Conservation (phyloP, 2,797 vertebrate species). For the Babyrousa celebensis region DNA sequence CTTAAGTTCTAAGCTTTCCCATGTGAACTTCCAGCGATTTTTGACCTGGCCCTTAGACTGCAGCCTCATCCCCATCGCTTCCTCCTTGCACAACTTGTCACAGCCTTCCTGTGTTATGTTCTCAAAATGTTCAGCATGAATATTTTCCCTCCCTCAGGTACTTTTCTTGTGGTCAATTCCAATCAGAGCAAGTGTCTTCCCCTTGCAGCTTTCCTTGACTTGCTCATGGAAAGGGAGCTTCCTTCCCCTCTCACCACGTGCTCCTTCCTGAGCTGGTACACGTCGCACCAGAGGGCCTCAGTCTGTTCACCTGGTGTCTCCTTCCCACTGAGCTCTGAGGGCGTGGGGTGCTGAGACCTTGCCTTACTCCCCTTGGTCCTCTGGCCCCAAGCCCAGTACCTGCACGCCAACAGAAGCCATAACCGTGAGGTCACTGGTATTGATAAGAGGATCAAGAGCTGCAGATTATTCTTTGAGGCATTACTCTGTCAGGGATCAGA, state of each 20-base stretch:
- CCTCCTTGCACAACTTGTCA: not conserved
- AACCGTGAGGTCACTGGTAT: not conserved
- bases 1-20: not conserved
- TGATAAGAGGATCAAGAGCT: not conserved
- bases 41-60: not conserved
- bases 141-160: not conserved
- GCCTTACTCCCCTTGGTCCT: not conserved
- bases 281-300: too few species aligned
- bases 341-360: not conserved
- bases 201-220: not conserved
- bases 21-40: not conserved
- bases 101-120: not conserved
- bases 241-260: not conserved
- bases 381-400: not conserved
- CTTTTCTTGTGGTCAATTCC: not conserved
- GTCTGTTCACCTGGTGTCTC: not conserved
- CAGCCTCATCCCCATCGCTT: not conserved
- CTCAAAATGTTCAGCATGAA: not conserved
- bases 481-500: not conserved
- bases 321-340: not conserved
- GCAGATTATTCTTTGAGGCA: not conserved
- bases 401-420: not conserved
- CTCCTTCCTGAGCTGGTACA: too few species aligned
- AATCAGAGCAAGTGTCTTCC: not conserved
- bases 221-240: too few species aligned